These are phyloP conservation scores for Melangyna quadrimaculata DNA, from an alignment of 2,888 invertebrate genomes.

Conservation along the genomic window DNA sequence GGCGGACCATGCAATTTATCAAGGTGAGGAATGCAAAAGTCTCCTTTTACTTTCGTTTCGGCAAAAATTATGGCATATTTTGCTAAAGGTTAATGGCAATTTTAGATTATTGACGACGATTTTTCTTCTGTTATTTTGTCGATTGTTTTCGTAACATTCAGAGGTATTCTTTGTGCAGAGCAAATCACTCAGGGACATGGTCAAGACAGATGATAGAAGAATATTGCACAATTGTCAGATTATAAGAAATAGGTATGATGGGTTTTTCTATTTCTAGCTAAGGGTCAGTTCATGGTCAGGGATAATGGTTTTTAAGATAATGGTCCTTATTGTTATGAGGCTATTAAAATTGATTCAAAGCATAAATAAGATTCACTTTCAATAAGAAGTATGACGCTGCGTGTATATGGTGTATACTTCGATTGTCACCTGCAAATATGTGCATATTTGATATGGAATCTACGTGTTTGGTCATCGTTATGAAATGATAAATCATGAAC, in stretches of 20 bases:
- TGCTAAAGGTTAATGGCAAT: slow-evolving; percentile 58
- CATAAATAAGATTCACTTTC: slow-evolving; percentile 9
- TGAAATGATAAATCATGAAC: not conserved
- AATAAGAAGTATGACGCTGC: not conserved
- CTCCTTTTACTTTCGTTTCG: slow-evolving; percentile 67
- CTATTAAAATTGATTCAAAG: slow-evolving; percentile 11
- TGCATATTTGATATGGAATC: not conserved
- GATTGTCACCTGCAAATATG: slow-evolving; percentile 23
- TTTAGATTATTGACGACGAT: slow-evolving; percentile 40
- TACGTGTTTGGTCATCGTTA: not conserved
- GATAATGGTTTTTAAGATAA: slow-evolving; percentile 17
- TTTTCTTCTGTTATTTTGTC: not conserved
- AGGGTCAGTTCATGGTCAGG: slow-evolving; percentile 48
- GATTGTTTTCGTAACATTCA: not conserved
- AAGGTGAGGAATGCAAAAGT: slow-evolving; percentile 57
- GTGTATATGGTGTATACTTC: slow-evolving; percentile 3
- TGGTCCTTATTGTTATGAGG: slow-evolving; percentile 28
- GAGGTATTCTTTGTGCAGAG: not conserved
- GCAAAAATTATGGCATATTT: slow-evolving; percentile 41
- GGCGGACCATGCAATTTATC: slow-evolving; percentile 58
- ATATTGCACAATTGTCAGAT: slow-evolving; percentile 49
- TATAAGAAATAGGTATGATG: not conserved
- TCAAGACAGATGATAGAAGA: slow-evolving; percentile 7
- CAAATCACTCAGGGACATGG: slow-evolving; percentile 42
- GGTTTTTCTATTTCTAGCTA: slow-evolving; percentile 4